These are phyloP conservation scores for Nesoenas mayeri DNA, from an alignment of 2,113 vertebrate genomes.

Conservation along the genomic window DNA sequence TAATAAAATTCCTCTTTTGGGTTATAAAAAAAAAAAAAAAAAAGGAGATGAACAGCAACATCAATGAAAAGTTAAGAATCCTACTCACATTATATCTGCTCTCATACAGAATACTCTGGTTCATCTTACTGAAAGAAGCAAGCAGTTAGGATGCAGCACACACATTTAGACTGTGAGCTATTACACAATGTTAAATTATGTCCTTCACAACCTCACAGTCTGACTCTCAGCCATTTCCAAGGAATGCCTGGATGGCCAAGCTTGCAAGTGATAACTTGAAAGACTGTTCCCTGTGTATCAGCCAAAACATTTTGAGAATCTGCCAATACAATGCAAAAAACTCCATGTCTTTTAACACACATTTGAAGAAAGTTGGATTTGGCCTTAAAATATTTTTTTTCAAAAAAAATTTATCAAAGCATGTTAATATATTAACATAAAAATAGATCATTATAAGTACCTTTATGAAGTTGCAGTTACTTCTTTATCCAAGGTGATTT, in stretches of 20 bases:
- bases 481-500: not conserved
- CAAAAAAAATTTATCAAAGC: not conserved
- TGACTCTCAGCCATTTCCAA: slow-evolving; percentile 14
- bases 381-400: not conserved
- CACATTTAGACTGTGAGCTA: not conserved
- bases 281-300: not conserved
- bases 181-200: not conserved
- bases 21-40: not conserved
- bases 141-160: not conserved
- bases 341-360: accelerated
- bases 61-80: not conserved
- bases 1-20: not conserved
- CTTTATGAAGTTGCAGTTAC: not conserved
- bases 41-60: not conserved
- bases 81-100: not conserved
- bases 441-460: not conserved
- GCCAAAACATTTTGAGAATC: slow-evolving; percentile 30
- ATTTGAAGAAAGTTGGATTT: not conserved
- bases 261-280: slow-evolving; percentile 18
- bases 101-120: not conserved
- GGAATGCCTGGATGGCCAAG: not conserved
- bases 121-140: not conserved
- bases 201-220: not conserved
- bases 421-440: not conserved
- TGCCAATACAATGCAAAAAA: not conserved